A percentile compares a stretch with the other conserved stretches of the same genome.
Conservation (phyloP, 2,113 vertebrate genomes). For the Struthidea cinerea region DNA sequence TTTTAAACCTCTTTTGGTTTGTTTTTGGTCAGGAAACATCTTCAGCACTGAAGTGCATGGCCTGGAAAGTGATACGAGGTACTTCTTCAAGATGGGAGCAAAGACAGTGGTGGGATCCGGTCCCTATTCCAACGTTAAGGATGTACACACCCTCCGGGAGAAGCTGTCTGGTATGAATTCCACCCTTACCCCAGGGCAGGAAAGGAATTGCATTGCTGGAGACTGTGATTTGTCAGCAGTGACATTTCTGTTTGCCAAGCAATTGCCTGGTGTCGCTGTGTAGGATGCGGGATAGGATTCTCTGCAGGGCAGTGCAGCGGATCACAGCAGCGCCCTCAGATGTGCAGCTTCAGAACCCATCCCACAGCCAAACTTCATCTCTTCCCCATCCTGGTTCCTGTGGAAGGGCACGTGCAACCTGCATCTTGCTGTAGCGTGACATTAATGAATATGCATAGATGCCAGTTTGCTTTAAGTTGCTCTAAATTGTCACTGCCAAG, state of each 20-base stretch:
- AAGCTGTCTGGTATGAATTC: conserved; percentile 70
- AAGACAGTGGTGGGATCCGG: conserved; percentile 88
- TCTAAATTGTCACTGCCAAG: neutral
- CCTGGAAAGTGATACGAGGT: conserved; percentile 83
- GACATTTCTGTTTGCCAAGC: neutral
- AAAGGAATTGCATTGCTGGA: neutral
- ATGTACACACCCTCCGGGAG: conserved; percentile 82
- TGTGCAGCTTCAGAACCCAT: neutral
- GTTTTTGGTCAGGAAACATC: conserved; percentile 77
- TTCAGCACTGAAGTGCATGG: conserved; percentile 87
- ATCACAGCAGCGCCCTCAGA: neutral
- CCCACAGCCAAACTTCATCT: neutral
- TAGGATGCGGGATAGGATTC: neutral
- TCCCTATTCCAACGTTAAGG: conserved; percentile 87
- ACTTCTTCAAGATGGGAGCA: conserved; percentile 94
- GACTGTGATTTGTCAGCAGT: neutral
- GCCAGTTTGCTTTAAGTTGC: neutral
- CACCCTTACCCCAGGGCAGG: neutral
- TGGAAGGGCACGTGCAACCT: neutral
- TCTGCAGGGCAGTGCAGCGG: neutral
- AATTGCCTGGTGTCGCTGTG: neutral
- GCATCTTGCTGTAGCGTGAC: neutral
- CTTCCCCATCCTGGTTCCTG: neutral
- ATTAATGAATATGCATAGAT: neutral
- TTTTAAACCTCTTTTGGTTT: neutral